phyloP scores from a whole-genome alignment of 2,113 vertebrate species.

The Bagarius yarrelli region DNA sequence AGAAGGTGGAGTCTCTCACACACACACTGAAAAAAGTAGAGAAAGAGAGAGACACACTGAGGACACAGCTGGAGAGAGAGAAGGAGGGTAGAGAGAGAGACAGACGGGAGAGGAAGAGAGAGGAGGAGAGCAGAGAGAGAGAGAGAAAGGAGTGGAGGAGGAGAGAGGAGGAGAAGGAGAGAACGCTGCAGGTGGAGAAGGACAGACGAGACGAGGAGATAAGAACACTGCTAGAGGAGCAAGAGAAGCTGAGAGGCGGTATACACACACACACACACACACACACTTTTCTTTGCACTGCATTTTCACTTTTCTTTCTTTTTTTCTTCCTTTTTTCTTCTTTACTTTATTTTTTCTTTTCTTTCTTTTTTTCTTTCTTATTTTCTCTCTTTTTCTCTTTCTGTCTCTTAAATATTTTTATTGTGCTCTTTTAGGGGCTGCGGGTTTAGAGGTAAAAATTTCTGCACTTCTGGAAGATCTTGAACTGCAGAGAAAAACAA shows the following conservation, averaged over 20 bases:
- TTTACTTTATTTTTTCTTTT: background rate
- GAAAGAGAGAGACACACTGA: slow-evolving; percentile 66
- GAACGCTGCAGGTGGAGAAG: slow-evolving; percentile 60
- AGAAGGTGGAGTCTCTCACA: slow-evolving; percentile 72
- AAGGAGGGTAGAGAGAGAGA: slow-evolving; percentile 38
- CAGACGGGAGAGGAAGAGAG: slow-evolving; percentile 63
- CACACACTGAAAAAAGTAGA: slow-evolving; percentile 65
- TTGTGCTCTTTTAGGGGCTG: slow-evolving; percentile 55
- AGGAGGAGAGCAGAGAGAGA: slow-evolving; percentile 56
- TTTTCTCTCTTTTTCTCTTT: background rate
- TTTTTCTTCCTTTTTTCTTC: background rate
- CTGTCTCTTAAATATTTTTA: background rate
- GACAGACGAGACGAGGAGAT: slow-evolving; percentile 57
- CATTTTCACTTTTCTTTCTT: background rate
- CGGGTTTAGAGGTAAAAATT: slow-evolving; percentile 68
- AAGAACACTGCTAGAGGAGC: slow-evolving; percentile 66
- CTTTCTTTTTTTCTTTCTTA: background rate
- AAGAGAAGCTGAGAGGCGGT: slow-evolving; percentile 66
- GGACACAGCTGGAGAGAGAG: slow-evolving; percentile 59
- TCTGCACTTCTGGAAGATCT: slow-evolving; percentile 70
- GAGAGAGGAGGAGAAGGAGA: slow-evolving; percentile 68
- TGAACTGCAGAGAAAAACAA: slow-evolving; percentile 61
- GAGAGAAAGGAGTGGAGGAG: slow-evolving; percentile 63
- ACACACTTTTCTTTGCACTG: background rate
- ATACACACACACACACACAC: too few relatives aligned